phyloP scores from a whole-genome alignment of 2,888 invertebrate species.

The Leptodirus hochenwartii region DNA sequence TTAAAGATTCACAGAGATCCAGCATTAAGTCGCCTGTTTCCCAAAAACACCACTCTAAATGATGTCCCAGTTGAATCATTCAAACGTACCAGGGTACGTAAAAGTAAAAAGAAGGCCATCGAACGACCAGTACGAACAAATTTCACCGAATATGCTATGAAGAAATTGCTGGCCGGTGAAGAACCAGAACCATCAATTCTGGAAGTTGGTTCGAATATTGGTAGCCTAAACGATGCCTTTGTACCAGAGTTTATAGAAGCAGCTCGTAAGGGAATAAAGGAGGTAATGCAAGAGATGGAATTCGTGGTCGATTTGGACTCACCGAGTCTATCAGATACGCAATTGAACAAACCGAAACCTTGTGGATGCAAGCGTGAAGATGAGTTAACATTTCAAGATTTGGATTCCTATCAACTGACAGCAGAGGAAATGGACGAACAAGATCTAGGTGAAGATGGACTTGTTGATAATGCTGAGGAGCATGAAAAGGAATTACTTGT shows the following conservation, averaged over 20 bases:
- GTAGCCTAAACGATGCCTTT: conserved; percentile 19
- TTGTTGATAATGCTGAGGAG: conserved; percentile 16
- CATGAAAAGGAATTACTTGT: background rate
- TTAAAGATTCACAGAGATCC: conserved; percentile 29
- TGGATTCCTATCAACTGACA: conserved; percentile 22
- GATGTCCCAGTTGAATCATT: conserved; percentile 21
- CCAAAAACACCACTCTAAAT: conserved; percentile 20
- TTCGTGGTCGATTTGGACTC: conserved; percentile 31
- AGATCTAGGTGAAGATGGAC: conserved; percentile 12
- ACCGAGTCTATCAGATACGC: conserved; percentile 40
- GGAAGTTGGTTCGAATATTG: conserved; percentile 22
- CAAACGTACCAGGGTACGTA: conserved; percentile 18
- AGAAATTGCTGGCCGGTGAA: conserved; percentile 18
- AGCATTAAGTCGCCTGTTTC: conserved; percentile 18
- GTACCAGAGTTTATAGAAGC: conserved; percentile 16
- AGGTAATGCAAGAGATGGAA: conserved; percentile 13
- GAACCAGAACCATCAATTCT: conserved; percentile 17
- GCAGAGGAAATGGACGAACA: conserved; percentile 22
- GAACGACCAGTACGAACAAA: conserved; percentile 21
- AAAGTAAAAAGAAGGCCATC: conserved; percentile 20
- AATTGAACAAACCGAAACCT: conserved; percentile 18
- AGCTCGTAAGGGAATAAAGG: no score
- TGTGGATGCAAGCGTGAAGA: conserved; percentile 14
- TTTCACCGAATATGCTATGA: conserved; percentile 17
- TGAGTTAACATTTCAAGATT: conserved; percentile 20